Evolutionary conservation across 2,888 invertebrate species (phyloP).

Genomic region (Hofmannophila pseudospretella): DNA sequence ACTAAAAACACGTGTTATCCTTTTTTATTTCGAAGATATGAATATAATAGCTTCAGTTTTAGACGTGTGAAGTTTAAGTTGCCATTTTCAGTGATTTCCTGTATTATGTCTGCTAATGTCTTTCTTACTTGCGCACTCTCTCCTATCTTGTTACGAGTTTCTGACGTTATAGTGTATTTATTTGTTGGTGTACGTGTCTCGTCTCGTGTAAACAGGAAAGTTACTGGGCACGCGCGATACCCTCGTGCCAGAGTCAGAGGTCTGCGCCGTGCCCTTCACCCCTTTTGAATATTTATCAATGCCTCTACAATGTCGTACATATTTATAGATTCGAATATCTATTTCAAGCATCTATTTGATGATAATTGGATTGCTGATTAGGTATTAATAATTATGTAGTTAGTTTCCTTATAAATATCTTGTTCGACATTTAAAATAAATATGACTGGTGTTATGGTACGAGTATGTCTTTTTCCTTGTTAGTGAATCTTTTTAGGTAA

Average conservation of each 20-base stretch:
- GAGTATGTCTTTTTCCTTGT: neutral
- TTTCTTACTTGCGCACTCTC: too few relatives aligned
- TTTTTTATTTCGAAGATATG: too few relatives aligned
- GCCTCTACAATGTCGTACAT: slow-evolving; percentile 25
- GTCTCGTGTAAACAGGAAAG: slow-evolving; percentile 56
- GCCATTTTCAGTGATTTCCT: too few relatives aligned
- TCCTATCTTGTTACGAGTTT: slow-evolving; percentile 3
- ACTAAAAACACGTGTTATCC: too few relatives aligned
- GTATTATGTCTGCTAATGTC: too few relatives aligned
- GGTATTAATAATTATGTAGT: neutral
- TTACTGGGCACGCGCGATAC: slow-evolving; percentile 50
- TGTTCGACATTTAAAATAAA: too few relatives aligned
- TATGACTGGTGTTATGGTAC: neutral
- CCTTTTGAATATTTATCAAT: slow-evolving; percentile 48
- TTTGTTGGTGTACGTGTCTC: neutral
- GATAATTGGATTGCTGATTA: neutral
- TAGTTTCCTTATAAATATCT: neutral
- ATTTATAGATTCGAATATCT: slow-evolving; percentile 25
- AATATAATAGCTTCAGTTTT: too few relatives aligned
- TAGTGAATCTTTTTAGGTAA: neutral
- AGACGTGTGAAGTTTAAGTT: too few relatives aligned
- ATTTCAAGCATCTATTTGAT: slow-evolving; percentile 22
- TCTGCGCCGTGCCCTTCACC: slow-evolving; percentile 52
- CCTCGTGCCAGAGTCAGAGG: slow-evolving; percentile 39
- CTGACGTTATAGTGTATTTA: neutral